Conservation (phyloP, 2,888 invertebrate species). For the Monochamus alternatus region DNA sequence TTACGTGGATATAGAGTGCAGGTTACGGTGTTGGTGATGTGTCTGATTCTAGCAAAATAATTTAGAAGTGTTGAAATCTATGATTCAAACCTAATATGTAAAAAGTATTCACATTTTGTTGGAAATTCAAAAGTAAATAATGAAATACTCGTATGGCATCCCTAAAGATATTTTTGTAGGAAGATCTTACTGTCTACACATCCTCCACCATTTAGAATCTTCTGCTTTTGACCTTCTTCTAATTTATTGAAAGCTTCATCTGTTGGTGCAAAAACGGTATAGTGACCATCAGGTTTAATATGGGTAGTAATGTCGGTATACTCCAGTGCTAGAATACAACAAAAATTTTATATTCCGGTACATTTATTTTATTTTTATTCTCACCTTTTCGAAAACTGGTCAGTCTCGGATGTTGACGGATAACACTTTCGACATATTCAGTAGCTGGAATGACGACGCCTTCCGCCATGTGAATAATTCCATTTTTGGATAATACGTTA, state of each 20-base stretch:
- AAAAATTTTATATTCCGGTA: not conserved
- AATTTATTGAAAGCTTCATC: slow-evolving; percentile 79
- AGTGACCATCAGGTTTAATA: slow-evolving; percentile 74
- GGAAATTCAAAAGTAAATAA: no score
- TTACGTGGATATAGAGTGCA: no score
- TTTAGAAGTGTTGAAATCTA: no score
- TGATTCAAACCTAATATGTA: no score
- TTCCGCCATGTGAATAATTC: slow-evolving; percentile 78
- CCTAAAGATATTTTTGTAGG: not conserved
- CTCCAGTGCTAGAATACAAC: slow-evolving; percentile 72
- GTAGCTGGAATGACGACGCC: slow-evolving; percentile 75
- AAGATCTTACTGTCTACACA: slow-evolving; percentile 75
- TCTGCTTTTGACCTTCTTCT: slow-evolving; percentile 72
- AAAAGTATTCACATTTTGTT: no score
- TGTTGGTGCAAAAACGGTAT: slow-evolving; percentile 79
- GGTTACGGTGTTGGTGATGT: no score
- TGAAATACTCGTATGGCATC: no score
- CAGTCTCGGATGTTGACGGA: slow-evolving; percentile 75
- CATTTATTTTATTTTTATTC: slow-evolving; percentile 35
- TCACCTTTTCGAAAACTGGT: slow-evolving; percentile 73
- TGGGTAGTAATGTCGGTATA: slow-evolving; percentile 74
- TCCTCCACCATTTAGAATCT: slow-evolving; percentile 74
- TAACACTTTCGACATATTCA: slow-evolving; percentile 74
- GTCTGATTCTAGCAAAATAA: no score
- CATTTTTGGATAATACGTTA: slow-evolving; percentile 78